Base-by-base conservation (phyloP, 2,113 vertebrate genomes). In the Chamaetylas fuelleborni region DNA sequence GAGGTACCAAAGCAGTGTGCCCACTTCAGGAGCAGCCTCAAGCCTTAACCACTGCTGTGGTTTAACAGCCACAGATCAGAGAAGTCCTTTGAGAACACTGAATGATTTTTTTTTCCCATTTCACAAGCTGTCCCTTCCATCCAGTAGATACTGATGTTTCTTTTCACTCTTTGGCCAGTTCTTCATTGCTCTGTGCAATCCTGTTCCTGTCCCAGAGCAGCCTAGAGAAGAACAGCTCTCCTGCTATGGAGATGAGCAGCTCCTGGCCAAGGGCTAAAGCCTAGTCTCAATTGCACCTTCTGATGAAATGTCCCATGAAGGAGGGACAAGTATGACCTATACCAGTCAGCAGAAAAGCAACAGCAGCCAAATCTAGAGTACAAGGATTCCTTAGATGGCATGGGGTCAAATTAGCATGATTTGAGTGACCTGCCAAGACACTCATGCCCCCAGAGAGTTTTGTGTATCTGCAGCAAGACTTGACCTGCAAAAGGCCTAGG, bases 51-150 rank as follows among this genome's bases (percentile, higher is more conserved):
- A 53, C 42, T 66, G 29, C 36, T 34, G 29, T 77, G 29, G 38
- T 71, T 93, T 70, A 77, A 64, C 43, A 67, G 87, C 53, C 57
- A 84, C 9, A 5, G 43, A 74, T 48, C 66, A 71, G 4, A 56
- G 9, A 1, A 87, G 28, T 31, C 43, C 87, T 79, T 50, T 51
- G 38, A 80, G 23, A 79, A 70, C 11, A 58, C 2, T 26, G 14
- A 19, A 28, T 0, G 0, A 3, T 33, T 19, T n/a, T 19, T 48
- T 58, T 26, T 38, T 38, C 10, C 36, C 16, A 29, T 38, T 29
- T 74, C 71, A 77, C 36, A 85, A 60, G 40, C 36, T 77, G 45
- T 36, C 25, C 50, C 54, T 50, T 70, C 73, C 25, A 72, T 16
- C 24, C 51, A 86, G 16, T 38, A 64, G 47, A 72, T 3, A 26